phyloP scores from a whole-genome alignment of 2,888 invertebrate genomes.

The Nasonia oneida region DNA sequence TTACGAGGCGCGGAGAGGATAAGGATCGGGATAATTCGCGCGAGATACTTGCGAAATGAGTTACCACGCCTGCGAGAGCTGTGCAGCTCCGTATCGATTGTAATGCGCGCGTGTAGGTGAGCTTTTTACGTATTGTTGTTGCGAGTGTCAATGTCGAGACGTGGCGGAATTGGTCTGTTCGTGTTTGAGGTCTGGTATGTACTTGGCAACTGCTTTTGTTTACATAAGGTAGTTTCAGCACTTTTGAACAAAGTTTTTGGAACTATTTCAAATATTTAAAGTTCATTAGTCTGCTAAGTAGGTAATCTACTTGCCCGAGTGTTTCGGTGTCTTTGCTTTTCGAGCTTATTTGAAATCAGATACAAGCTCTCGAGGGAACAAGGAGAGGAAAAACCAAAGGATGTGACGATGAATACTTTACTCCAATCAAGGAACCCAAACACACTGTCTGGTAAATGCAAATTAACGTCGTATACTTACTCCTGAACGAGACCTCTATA shows the following conservation, averaged over 20 bases:
- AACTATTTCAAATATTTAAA: conserved; percentile 13
- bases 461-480: neutral
- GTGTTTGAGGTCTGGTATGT: neutral
- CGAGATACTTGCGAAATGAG: conserved; percentile 3
- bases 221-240: neutral
- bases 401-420: neutral
- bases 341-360: neutral
- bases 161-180: no score
- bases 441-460: neutral
- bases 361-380: neutral
- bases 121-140: neutral
- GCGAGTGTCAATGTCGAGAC: neutral
- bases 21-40: conserved; percentile 15
- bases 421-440: neutral
- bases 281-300: neutral
- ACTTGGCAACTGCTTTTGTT: neutral
- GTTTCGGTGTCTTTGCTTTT: neutral
- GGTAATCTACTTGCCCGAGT: neutral
- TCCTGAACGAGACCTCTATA: neutral
- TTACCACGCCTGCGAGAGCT: neutral
- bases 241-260: neutral
- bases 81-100: no score
- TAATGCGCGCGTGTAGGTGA: neutral
- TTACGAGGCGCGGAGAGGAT: conserved; percentile 7
- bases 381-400: neutral